phyloP scores from a whole-genome alignment of 2,888 invertebrate species.

The Ferrisia virgata region DNA sequence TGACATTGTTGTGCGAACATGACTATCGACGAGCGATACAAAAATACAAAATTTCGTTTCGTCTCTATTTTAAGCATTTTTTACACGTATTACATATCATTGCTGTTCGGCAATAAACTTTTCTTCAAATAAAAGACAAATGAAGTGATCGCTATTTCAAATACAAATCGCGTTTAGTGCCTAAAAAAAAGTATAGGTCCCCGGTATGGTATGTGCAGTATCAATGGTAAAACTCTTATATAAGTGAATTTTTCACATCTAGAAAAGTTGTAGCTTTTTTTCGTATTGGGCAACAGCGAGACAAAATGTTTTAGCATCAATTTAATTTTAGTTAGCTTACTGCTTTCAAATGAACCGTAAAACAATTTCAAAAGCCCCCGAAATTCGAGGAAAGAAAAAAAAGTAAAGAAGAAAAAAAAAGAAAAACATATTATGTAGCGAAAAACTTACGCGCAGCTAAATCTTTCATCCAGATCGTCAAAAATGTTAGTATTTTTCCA shows the following conservation, averaged over 20 bases:
- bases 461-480: neutral
- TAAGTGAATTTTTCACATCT: neutral
- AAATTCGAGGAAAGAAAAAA: neutral
- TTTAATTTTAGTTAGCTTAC: slow-evolving; percentile 22
- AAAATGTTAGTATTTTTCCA: neutral
- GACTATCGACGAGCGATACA: neutral
- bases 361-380: slow-evolving; percentile 1
- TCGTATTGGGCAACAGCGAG: neutral
- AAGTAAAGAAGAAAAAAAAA: too few species aligned
- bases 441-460: neutral
- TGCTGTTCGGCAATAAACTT: neutral
- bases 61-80: neutral
- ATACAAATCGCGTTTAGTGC: neutral
- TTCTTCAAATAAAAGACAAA: neutral
- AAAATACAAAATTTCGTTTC: neutral
- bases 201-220: too few species aligned
- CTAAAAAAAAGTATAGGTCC: neutral
- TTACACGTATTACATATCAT: neutral
- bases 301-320: slow-evolving; percentile 23
- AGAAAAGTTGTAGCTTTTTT: neutral
- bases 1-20: too few species aligned
- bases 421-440: neutral
- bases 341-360: slow-evolving; percentile 14
- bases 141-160: slow-evolving; percentile 1
- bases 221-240: neutral